Evolutionary conservation across 2,797 vertebrate species (phyloP), one percentile per base, ranked within the genome.

Genomic region (Lepus oiostolus): DNA sequence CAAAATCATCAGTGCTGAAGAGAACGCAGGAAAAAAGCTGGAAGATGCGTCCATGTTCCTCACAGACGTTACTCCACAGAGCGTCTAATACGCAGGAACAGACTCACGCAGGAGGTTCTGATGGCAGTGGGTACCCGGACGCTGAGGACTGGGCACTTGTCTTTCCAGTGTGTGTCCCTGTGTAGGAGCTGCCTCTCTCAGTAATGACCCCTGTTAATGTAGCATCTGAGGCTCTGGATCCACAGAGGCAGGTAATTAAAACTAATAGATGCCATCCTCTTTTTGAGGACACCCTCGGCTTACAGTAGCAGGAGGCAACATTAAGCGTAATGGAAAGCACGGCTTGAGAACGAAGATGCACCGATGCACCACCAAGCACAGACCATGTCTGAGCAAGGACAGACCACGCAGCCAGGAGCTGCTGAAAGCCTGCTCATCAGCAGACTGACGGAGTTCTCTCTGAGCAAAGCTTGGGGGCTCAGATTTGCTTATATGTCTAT

Each of bases 181-280:
- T 1, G 68, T 47, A 32, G 52, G 65, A 96, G 62, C 67, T 7
- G 32, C 62, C 52, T 93, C 30, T 94, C 13, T 35, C 17, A 63
- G 52, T 30, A 85, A 80, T 52, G 68, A 11, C 24, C 9, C 50
- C 32, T 75, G 21, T 85, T 70, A 85, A 72, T 65, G 62, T 21
- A 60, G 17, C 77, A 28, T 96, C 63, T 72, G 88, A 54, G 79
- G 75, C 79, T 54, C 82, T 92, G 90, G 85, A 90, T 92, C 91
- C 75, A 65, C 63, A 88, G 79, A 95, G 70, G 93, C 50, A 90
- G 90, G 82, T 90, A 80, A 94, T 95, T 97, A 90, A 93, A 93
- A 95, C 92, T 93, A 94, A 96, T 75, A 88, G 85, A 93, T 7
- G 0, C 30, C 60, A 54, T 67, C 76, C 63, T 96, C 91, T 72